Evolutionary conservation across 2,797 vertebrate species (phyloP), one percentile per base, ranked within the genome.

Genomic region (Peromyscus nudipes): DNA sequence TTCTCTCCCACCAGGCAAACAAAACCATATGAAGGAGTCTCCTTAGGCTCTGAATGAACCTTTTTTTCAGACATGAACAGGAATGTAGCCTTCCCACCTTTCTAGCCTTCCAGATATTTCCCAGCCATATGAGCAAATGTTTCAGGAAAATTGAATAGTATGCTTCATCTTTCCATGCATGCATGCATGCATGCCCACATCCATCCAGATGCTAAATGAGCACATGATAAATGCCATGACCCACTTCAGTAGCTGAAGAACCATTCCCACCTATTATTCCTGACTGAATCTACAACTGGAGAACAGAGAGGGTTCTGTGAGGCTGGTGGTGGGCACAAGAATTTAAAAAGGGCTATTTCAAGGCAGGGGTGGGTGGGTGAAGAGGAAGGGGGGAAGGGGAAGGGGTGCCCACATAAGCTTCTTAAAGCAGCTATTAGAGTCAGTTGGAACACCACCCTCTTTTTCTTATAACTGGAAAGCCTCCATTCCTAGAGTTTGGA

Each of bases 21-120:
- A 90, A 96, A 95, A 80, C 71, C 92, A 94, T 65, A 95, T 79
- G 79, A 75, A 76, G 31, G 43, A 31, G 10, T 88, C 69, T 88
- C 25, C 69, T 31, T n/a, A 75, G 71, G 17, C 10, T 57, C 67
- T 57, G 85, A 40, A 29, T 1, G 14, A 12, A 37, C 52, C 79
- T 52, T 96, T 82, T 92, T 85, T 60, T 62, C n/a, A 84, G 81
- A 37, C 62, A 87, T 67, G 34, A 55, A 57, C 89, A 73, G 82
- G 25, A 91, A 65, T 92, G 40, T 76, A 71, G 43, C 79, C 62
- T 52, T 85, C 34, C 43, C 17, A 67, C n/a, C 84, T 62, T 88
- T 76, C 55, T 83, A 88, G 29, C 27, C 37, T 95, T 82, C n/a
- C 31, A 86, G 86, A 71, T 73, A 34, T 76, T 89, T 83, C 64